phyloP scores from a whole-genome alignment of 92 coral and sea anemone genomes.

The Palythoa grandis region DNA sequence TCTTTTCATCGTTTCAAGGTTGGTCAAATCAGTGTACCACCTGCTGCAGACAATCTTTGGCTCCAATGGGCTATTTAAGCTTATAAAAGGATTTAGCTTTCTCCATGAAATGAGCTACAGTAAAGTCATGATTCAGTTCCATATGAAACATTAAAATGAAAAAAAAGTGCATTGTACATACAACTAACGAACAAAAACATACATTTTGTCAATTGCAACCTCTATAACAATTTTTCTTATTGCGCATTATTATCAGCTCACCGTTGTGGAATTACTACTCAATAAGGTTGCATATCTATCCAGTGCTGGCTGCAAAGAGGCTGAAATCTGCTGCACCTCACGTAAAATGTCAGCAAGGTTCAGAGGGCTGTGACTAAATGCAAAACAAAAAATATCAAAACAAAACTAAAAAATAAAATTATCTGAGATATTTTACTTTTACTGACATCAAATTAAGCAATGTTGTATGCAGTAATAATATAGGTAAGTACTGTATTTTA shows the following conservation, averaged over 20 bases:
- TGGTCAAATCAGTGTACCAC: no score
- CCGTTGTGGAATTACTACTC: slow-evolving; percentile 68
- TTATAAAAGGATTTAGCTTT: not conserved
- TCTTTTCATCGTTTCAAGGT: no score
- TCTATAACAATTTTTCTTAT: no score
- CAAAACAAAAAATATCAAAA: not conserved
- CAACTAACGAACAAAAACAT: not conserved
- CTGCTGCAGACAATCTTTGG: no score
- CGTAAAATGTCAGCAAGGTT: slow-evolving; percentile 83
- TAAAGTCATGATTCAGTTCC: no score
- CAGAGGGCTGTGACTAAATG: slow-evolving; percentile 63
- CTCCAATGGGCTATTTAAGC: no score
- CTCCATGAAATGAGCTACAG: not conserved
- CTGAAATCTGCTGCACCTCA: slow-evolving; percentile 72
- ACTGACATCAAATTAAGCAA: not conserved
- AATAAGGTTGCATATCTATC: slow-evolving; percentile 79
- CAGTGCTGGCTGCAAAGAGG: slow-evolving; percentile 75
- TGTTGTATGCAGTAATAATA: not conserved
- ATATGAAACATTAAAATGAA: no score
- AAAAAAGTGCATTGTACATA: no score
- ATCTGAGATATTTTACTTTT: no score
- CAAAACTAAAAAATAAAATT: not conserved
- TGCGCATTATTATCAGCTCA: not conserved
- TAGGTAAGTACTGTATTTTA: not conserved
- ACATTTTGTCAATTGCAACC: not conserved